These are phyloP conservation scores for Listronotus oregonensis DNA, from an alignment of 1,140 invertebrate genomes.

Conservation along the genomic window DNA sequence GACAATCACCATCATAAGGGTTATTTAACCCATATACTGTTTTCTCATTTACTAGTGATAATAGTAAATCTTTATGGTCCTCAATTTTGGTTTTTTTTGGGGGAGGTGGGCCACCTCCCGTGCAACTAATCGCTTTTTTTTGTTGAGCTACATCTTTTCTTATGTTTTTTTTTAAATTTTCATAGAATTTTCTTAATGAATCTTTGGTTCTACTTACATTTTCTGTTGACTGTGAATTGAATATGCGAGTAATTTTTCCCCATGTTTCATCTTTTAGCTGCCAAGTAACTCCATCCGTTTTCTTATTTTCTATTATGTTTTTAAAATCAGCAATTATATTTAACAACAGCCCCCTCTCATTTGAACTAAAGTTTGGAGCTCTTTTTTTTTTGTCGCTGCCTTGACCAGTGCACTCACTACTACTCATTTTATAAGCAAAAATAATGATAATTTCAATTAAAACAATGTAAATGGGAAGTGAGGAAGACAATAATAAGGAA, in stretches of 20 bases:
- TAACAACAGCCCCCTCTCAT: slow-evolving; percentile 10
- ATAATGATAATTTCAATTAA: too few species aligned
- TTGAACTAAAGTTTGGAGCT: slow-evolving; percentile 3
- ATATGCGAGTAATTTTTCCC: slow-evolving; percentile 20
- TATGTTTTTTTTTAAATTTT: slow-evolving; percentile 24
- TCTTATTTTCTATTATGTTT: slow-evolving; percentile 24
- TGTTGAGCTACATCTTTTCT: slow-evolving; percentile 25
- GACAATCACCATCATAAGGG: slow-evolving; percentile 17
- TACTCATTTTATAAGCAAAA: too few species aligned
- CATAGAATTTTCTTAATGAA: slow-evolving; percentile 31
- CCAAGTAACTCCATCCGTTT: slow-evolving; percentile 22
- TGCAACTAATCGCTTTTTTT: slow-evolving; percentile 15
- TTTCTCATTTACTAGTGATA: slow-evolving; percentile 25
- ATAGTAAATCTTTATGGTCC: slow-evolving; percentile 4
- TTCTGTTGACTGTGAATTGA: slow-evolving; percentile 11
- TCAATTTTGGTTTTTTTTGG: background rate
- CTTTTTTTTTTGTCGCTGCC: background rate
- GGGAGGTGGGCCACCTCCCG: slow-evolving; percentile 19
- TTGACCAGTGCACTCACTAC: too few species aligned
- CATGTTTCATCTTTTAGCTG: slow-evolving; percentile 20
- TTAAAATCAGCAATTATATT: slow-evolving; percentile 17
- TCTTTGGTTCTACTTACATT: background rate
- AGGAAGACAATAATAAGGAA: too few species aligned
- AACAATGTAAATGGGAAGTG: too few species aligned
- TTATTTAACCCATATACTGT: slow-evolving; percentile 23